Percentiles rank a stretch among this genome's conserved stretches.
Evolutionary conservation across 2,113 vertebrate species (phyloP).

Genomic region (Heterochromis multidens): DNA sequence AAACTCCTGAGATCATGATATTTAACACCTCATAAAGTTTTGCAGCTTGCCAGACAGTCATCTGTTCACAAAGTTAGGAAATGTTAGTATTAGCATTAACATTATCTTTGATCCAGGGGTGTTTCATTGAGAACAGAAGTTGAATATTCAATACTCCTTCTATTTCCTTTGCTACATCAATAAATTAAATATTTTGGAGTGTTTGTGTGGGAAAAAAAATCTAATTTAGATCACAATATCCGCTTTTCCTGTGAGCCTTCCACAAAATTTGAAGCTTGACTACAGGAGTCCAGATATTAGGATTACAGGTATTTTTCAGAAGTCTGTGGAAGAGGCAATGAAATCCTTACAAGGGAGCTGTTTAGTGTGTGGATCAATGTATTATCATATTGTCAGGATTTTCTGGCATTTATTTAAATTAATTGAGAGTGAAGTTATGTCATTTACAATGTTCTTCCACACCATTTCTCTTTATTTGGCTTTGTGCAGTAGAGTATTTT

Average conservation of each 20-base stretch:
- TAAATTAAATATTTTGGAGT: background rate
- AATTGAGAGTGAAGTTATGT: background rate
- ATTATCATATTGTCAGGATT: background rate
- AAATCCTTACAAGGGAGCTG: background rate
- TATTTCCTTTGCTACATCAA: background rate
- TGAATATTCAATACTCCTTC: background rate
- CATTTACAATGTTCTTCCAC: background rate
- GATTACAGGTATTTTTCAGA: background rate
- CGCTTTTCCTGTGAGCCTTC: too few species aligned
- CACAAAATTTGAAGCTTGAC: too few species aligned
- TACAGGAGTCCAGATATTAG: too few species aligned
- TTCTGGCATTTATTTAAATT: background rate
- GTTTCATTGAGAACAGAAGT: background rate
- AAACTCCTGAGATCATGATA: too few species aligned
- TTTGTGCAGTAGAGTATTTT: background rate
- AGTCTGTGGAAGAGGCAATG: background rate
- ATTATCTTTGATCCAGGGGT: background rate
- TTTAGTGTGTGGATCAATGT: background rate
- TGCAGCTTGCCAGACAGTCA: background rate
- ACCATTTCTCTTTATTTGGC: background rate
- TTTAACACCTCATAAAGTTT: background rate
- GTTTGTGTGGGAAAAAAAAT: background rate
- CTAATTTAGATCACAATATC: too few species aligned
- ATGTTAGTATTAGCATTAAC: background rate
- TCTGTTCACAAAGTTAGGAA: background rate